Conservation (phyloP, 2,113 vertebrate genomes). For the Oplegnathus fasciatus region DNA sequence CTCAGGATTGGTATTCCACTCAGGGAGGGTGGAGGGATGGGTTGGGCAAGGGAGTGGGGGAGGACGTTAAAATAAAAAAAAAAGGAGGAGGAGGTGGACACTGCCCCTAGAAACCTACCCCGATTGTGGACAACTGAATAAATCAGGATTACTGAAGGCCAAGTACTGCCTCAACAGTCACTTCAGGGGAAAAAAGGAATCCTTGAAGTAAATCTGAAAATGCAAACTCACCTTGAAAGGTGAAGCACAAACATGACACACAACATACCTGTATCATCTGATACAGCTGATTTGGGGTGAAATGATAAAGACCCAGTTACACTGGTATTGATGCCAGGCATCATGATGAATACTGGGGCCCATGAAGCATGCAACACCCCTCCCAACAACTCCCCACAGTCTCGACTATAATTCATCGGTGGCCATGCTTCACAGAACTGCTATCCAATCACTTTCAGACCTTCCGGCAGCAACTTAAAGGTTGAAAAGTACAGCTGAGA, state of each 20-base stretch:
- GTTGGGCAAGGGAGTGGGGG: background rate
- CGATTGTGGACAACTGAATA: slow-evolving; percentile 30
- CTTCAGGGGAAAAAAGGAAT: background rate
- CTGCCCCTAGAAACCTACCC: background rate
- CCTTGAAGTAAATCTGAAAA: background rate
- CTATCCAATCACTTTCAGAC: slow-evolving; percentile 45
- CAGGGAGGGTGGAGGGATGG: slow-evolving; percentile 23
- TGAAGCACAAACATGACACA: background rate
- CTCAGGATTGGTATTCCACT: slow-evolving; percentile 66
- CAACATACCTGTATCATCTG: background rate
- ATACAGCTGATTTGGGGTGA: background rate
- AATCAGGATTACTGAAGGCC: slow-evolving; percentile 28
- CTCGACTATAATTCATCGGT: slow-evolving; percentile 41
- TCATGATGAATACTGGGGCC: slow-evolving; percentile 28
- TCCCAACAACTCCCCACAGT: slow-evolving; percentile 30
- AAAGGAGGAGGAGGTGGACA: slow-evolving; percentile 18
- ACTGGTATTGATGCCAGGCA: slow-evolving; percentile 2
- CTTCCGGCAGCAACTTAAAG: slow-evolving; percentile 38
- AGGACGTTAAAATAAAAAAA: slow-evolving; percentile 3
- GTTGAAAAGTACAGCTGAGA: slow-evolving; percentile 18
- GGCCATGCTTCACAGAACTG: slow-evolving; percentile 51
- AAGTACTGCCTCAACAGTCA: background rate
- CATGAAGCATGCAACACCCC: slow-evolving; percentile 31
- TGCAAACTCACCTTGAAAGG: background rate
- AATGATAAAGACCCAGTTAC: slow-evolving; percentile 1